Evolutionary conservation across 2,113 vertebrate species (phyloP), one percentile per base, ranked within the genome.

Genomic region (Vireo altiloquus): DNA sequence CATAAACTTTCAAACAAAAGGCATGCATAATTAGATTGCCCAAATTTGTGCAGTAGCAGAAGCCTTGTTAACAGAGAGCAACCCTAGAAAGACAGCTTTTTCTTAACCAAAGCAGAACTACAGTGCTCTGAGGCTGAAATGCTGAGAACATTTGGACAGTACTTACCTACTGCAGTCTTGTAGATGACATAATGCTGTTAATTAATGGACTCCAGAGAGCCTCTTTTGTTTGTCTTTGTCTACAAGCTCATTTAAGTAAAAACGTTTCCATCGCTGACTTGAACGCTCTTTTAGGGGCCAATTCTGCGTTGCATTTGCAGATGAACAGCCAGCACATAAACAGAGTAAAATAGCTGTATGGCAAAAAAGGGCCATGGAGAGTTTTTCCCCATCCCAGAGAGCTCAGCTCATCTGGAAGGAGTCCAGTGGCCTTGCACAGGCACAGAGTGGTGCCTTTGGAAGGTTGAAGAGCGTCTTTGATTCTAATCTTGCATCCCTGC

Each of bases 1-100:
- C 60, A 83, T 94, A 94, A 96, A 94, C 76, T 95, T 86, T 78
- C 90, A 78, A 74, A 96, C 88, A 93, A 92, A 92, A 95, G 90
- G 33, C 91, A 5, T 75, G 94, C 79, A 95, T 95, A 96, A 95
- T 94, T 89, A 94, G 76, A 92, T 89, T 6, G n/a, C 47, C 72
- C 80, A 35, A 59, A 92, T 95, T n/a, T 40, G 76, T 87, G 80
- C 76, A 15, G 72, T 10, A 75, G 69, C 82, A 86, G 92, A 54
- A 89, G 39, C 75, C 70, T 77, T 77, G 47, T 95, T 91, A 95
- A 54, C 75, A 82, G 82, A 54, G 13, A 92, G 90, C 66, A 85
- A 11, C 47, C 35, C 50, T 66, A 30, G 47, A 86, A 76, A 92
- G 39, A 39, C 0, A 0, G 13, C 9, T 92, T 91, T 79, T 91